phyloP scores from a whole-genome alignment of 2,888 invertebrate species.

The Tubiluchus corallicola region DNA sequence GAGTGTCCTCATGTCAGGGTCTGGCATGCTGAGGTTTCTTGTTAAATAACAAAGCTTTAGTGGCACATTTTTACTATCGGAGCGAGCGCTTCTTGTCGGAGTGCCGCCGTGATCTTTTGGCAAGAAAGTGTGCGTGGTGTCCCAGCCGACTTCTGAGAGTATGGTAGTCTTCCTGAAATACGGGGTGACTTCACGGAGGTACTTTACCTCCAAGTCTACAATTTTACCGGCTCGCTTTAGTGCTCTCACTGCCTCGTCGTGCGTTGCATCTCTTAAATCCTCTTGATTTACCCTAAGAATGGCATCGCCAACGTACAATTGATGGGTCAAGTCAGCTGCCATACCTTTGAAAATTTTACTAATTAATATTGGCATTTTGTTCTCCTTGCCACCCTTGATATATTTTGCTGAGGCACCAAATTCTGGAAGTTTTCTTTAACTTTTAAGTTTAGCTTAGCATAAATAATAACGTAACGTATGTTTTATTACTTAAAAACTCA shows the following conservation, averaged over 20 bases:
- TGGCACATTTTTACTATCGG: constrained; percentile 77
- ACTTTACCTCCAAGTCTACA: constrained; percentile 96
- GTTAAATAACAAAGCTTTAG: constrained; percentile 57
- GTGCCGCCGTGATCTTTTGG: constrained; percentile 26
- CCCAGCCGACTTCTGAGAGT: constrained; percentile 91
- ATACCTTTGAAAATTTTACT: constrained; percentile 86
- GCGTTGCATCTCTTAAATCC: constrained; percentile 86
- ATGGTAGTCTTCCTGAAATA: constrained; percentile 92
- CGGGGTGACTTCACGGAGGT: constrained; percentile 86
- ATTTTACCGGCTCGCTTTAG: constrained; percentile 90
- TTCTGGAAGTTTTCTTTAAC: too few relatives aligned
- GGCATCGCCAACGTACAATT: constrained; percentile 94
- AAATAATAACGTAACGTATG: too few relatives aligned
- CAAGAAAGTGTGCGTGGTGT: constrained; percentile 66
- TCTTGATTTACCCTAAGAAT: constrained; percentile 94
- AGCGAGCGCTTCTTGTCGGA: constrained; percentile 33
- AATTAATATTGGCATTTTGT: constrained; percentile 97
- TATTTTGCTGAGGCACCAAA: too few relatives aligned
- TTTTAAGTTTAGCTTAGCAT: too few relatives aligned
- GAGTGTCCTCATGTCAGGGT: constrained; percentile 59
- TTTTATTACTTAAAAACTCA: too few relatives aligned
- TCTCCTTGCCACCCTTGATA: constrained; percentile 94
- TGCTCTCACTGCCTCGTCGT: constrained; percentile 95
- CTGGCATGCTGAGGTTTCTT: constrained; percentile 24
- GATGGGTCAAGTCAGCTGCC: constrained; percentile 97